Evolutionary conservation across 2,797 vertebrate genomes (phyloP), one percentile per base, ranked within the genome.

Genomic region (Poeciliopsis paucimaculata): DNA sequence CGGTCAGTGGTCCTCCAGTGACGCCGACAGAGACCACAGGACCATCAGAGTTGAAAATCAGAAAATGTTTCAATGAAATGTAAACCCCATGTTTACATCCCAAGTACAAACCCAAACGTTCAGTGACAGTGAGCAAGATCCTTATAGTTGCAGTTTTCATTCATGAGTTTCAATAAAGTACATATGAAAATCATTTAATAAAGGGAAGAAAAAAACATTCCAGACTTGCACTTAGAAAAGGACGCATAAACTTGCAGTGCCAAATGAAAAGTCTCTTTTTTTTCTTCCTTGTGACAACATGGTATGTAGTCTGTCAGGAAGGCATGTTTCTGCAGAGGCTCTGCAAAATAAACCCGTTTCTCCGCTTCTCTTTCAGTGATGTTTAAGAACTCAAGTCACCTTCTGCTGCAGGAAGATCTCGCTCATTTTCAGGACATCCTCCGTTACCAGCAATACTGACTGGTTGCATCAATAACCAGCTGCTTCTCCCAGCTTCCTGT

Each of bases 401-500:
- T 77, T 85, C 72, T 82, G 80, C 68, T 70, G 53, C 78, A 72
- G 28, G 36, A 81, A 77, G 31, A 18, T 71, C 26, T 81, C 76
- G 10, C 12, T 39, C 53, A 82, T 68, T 72, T 89, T 74, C 23
- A 77, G 31, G 76, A 34, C 20, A n/a, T 12, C 72, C 76, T 57
- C 70, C 23, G 4, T 18, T 62, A 51, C 76, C 75, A 75, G n/a
- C 18, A 46, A 55, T 71, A 57, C 34, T 28, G 26, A 70, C 47
- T 49, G 53, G 26, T 43, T 2, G n/a, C 79, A 2, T 74, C 72
- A 74, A 18, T 55, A 74, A 41, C 73, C 73, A 16, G 73, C 73
- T 43, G 73, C 51, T 57, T 57, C 23, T 16, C 73, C 73, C 10
- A 8, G 20, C 84, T 96, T 96, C 70, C 95, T 93, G 72, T 43